Base-by-base conservation (phyloP, 2,797 vertebrate species). In the Sarcoramphus papa region DNA sequence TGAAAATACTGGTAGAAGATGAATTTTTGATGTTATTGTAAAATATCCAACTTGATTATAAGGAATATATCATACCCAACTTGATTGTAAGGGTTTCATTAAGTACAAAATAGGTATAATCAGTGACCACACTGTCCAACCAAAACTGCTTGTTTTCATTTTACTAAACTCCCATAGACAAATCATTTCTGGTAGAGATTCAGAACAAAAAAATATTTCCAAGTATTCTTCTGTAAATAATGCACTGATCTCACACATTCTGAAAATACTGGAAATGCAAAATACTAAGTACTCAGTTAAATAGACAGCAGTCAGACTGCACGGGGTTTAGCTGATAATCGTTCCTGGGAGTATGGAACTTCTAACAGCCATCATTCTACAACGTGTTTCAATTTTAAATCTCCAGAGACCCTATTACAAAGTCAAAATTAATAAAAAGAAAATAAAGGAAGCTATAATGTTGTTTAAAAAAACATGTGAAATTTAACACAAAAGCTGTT, bases 381-480 rank as follows among this genome's bases (percentile, higher is more conserved):
- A 86, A 88, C 0, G 9, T 73, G 48, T 90, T 97, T 96, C 93
- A 84, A 97, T 94, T 95, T 96, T 74, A 96, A 75, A 12, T 95
- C 95, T 96, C 88, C 74, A 56, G 91, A 94, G 91, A 82, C 64
- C 45, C 63, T 72, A 95, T 95, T 97, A 95, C 90, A 93, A 92
- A 97, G 92, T 91, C 94, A 91, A 97, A 97, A 97, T 96, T 89
- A 97, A 98, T 93, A 94, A 85, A 92, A 94, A 92, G 93, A 94
- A 95, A 70, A 94, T 83, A 95, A 94, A 97, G 92, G 90, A 96
- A 96, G 69, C 90, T 94, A 78, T 80, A 97, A 63, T 87, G 79
- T 82, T 97, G 35, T 95, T 97, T 95, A 62, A 89, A 97, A 95
- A 95, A 97, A 97, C 81, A 96, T 91, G 93, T 68, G 73, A 96